These are phyloP conservation scores for Carassius carassius DNA, from an alignment of 2,113 vertebrate species.

Conservation along the genomic window DNA sequence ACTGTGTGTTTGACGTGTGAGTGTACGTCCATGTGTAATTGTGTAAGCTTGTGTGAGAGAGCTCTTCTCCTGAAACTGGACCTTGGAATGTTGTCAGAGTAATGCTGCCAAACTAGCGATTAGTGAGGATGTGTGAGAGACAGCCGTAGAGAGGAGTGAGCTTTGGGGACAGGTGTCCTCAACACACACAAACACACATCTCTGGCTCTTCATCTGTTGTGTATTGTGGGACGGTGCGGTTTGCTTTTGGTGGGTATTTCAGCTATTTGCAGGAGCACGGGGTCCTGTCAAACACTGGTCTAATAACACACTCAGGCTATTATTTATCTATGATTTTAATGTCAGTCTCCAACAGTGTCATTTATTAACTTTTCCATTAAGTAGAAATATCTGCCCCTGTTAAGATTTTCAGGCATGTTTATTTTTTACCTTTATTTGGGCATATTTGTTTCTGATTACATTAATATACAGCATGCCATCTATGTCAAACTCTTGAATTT, in stretches of 20 bases:
- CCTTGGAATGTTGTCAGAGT: slow-evolving; percentile 61
- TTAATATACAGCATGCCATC: not conserved
- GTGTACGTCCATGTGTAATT: slow-evolving; percentile 29
- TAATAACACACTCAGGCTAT: slow-evolving; percentile 32
- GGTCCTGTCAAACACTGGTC: slow-evolving; percentile 35
- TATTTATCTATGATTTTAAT: slow-evolving; percentile 48
- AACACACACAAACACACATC: slow-evolving; percentile 13
- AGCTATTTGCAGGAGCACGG: slow-evolving; percentile 46
- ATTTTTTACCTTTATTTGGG: not conserved
- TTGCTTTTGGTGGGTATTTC: slow-evolving; percentile 42
- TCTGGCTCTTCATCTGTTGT: slow-evolving; percentile 29
- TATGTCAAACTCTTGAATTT: not conserved
- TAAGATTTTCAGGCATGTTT: not conserved
- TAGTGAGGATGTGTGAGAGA: slow-evolving; percentile 55
- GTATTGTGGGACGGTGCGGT: slow-evolving; percentile 19
- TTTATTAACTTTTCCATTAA: slow-evolving; percentile 8
- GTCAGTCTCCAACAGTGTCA: slow-evolving; percentile 20
- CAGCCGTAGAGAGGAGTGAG: slow-evolving; percentile 61
- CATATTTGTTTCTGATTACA: not conserved
- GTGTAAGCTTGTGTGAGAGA: slow-evolving; percentile 51
- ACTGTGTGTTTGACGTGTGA: slow-evolving; percentile 14
- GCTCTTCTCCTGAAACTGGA: slow-evolving; percentile 59
- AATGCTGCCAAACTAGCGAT: slow-evolving; percentile 61
- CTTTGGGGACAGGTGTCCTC: slow-evolving; percentile 56
- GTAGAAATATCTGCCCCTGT: not conserved